Conservation (phyloP, 1,140 invertebrate genomes). For the Antheraea pernyi region DNA sequence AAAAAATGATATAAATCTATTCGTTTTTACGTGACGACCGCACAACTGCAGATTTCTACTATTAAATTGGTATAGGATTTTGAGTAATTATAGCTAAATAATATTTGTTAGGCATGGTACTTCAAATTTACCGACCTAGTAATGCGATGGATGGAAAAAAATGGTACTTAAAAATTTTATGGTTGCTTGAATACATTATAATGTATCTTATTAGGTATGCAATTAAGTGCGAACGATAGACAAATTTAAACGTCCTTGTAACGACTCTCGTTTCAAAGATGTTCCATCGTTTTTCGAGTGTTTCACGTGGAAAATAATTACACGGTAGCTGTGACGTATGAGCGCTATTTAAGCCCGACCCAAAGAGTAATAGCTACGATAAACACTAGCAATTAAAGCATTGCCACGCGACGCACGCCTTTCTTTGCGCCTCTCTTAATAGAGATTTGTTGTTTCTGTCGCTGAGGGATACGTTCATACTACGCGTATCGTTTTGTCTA, state of each 20-base stretch:
- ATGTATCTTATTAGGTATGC: conserved; percentile 1
- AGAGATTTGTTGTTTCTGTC: conserved; percentile 55
- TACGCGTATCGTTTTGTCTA: not conserved
- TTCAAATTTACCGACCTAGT: no score
- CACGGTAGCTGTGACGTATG: conserved; percentile 69
- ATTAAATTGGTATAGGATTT: no score
- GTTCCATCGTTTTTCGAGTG: conserved; percentile 59
- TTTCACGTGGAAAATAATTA: conserved; percentile 75
- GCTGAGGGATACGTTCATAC: conserved; percentile 5
- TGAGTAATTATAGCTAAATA: no score
- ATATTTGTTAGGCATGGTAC: no score
- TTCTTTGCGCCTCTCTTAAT: conserved; percentile 72
- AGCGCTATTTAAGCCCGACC: conserved; percentile 67
- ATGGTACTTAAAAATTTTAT: no score
- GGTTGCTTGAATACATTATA: not conserved
- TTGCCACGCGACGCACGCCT: conserved; percentile 73
- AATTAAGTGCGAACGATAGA: conserved; percentile 36
- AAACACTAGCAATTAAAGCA: conserved; percentile 76
- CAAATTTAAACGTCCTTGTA: conserved; percentile 56
- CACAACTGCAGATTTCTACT: no score
- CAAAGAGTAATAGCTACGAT: conserved; percentile 70
- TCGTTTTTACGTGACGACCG: no score
- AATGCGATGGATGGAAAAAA: no score
- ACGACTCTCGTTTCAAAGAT: conserved; percentile 40
- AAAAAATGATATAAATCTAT: no score